These are phyloP conservation scores for Danaus melanippus DNA, from an alignment of 1,140 invertebrate species.

Conservation along the genomic window DNA sequence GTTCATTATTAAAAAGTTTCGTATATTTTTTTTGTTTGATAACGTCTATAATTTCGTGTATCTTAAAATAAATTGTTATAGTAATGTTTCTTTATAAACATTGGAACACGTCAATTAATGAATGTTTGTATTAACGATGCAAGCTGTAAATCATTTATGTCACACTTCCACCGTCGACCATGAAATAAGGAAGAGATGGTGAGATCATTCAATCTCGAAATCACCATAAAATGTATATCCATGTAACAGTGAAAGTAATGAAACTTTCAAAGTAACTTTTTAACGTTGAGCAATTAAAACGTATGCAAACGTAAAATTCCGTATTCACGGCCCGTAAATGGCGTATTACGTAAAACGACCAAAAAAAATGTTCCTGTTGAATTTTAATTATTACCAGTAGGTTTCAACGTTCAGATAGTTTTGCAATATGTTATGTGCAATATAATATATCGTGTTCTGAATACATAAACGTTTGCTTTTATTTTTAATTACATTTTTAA, in stretches of 20 bases:
- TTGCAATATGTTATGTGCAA: conserved; percentile 6
- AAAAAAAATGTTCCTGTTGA: conserved; percentile 10
- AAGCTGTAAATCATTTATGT: too few relatives aligned
- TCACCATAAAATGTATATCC: too few relatives aligned
- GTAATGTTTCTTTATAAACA: too few relatives aligned
- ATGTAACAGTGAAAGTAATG: conserved; percentile 2
- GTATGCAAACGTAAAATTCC: conserved; percentile 1
- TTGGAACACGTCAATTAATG: too few relatives aligned
- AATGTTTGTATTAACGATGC: too few relatives aligned
- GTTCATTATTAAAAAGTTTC: too few relatives aligned
- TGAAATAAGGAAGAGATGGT: too few relatives aligned
- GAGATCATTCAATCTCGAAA: too few relatives aligned
- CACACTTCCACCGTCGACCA: too few relatives aligned
- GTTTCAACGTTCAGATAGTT: neutral
- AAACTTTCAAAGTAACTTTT: conserved; percentile 12
- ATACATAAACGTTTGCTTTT: neutral
- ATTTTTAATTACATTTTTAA: neutral
- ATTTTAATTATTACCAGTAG: conserved; percentile 8
- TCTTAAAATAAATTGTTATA: too few relatives aligned
- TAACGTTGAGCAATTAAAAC: conserved; percentile 8
- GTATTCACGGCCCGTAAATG: conserved; percentile 19
- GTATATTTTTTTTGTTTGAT: too few relatives aligned
- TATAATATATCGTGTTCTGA: neutral
- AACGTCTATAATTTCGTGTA: too few relatives aligned
- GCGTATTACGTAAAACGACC: conserved; percentile 15